A percentile compares a stretch with the other conserved stretches of the same genome.
phyloP scores from a whole-genome alignment of 2,888 invertebrate genomes.

The Oxytorus armatus region DNA sequence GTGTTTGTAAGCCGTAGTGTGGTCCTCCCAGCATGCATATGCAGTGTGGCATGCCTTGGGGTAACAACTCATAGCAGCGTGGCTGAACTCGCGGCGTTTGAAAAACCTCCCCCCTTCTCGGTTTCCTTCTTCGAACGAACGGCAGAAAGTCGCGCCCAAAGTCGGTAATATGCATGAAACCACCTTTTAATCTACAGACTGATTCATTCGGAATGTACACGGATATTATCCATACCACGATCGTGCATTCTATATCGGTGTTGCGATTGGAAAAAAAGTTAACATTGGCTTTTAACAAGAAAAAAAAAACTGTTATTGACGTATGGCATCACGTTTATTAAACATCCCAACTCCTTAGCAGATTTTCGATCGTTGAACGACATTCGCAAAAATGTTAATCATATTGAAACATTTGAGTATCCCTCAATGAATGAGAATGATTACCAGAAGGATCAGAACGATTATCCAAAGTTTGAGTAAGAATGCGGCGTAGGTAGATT shows the following conservation, averaged over 20 bases:
- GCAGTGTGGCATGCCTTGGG: slow-evolving; percentile 80
- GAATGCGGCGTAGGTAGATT: too few species aligned
- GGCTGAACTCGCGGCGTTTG: slow-evolving; percentile 43
- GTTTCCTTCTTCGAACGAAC: slow-evolving; percentile 67
- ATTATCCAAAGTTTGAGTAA: too few species aligned
- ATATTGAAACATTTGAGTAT: too few species aligned
- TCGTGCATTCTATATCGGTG: slow-evolving; percentile 7
- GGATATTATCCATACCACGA: slow-evolving; percentile 6
- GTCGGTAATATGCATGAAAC: slow-evolving; percentile 79
- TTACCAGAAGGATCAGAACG: too few species aligned
- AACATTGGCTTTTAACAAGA: too few species aligned
- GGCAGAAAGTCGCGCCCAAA: slow-evolving; percentile 73
- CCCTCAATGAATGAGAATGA: too few species aligned
- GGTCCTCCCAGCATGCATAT: slow-evolving; percentile 79
- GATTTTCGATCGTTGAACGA: too few species aligned
- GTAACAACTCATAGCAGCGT: slow-evolving; percentile 81
- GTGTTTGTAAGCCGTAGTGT: slow-evolving; percentile 30
- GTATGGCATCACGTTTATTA: too few species aligned
- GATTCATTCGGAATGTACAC: slow-evolving; percentile 50
- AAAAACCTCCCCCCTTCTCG: slow-evolving; percentile 31
- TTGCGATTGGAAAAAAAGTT: slow-evolving; percentile 24
- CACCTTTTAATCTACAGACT: slow-evolving; percentile 75
- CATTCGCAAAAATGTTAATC: too few species aligned
- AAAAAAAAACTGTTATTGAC: too few species aligned
- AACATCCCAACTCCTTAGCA: too few species aligned